Evolutionary conservation across 1,140 invertebrate genomes (phyloP).

Genomic region (Elymnias hypermnestra): DNA sequence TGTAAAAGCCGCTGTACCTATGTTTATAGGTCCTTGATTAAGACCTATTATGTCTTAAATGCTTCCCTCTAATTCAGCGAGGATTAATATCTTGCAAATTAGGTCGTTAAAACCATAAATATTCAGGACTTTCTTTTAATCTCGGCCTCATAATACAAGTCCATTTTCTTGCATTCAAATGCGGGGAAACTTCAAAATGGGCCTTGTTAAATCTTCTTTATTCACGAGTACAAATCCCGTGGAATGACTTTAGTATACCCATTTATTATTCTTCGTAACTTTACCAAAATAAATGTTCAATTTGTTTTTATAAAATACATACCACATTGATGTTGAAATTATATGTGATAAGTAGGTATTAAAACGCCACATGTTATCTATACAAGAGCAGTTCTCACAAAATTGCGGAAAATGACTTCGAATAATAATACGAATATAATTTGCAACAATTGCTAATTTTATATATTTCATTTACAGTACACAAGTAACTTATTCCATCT

Average conservation of each 20-base stretch:
- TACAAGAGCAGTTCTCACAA: no score
- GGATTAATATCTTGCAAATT: slow-evolving; percentile 22
- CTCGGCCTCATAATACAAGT: slow-evolving; percentile 10
- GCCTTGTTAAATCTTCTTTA: background rate
- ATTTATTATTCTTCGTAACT: background rate
- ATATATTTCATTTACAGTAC: no score
- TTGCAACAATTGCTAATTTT: no score
- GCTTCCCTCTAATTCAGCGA: slow-evolving; percentile 10
- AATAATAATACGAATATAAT: no score
- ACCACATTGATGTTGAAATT: no score
- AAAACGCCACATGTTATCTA: background rate
- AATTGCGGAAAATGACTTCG: no score
- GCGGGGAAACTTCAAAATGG: background rate
- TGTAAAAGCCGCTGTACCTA: no score
- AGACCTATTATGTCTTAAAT: no score
- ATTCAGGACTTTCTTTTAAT: slow-evolving; percentile 20
- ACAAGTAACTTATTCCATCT: no score
- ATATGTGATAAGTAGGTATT: background rate
- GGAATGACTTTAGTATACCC: background rate
- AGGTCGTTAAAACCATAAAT: slow-evolving; percentile 16
- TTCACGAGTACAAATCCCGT: no score
- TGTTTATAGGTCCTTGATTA: no score
- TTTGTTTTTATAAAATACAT: no score
- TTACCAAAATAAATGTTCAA: background rate
- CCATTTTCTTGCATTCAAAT: slow-evolving; percentile 12